Conservation (phyloP, 2,113 vertebrate genomes). For the Entelurus aequoreus region DNA sequence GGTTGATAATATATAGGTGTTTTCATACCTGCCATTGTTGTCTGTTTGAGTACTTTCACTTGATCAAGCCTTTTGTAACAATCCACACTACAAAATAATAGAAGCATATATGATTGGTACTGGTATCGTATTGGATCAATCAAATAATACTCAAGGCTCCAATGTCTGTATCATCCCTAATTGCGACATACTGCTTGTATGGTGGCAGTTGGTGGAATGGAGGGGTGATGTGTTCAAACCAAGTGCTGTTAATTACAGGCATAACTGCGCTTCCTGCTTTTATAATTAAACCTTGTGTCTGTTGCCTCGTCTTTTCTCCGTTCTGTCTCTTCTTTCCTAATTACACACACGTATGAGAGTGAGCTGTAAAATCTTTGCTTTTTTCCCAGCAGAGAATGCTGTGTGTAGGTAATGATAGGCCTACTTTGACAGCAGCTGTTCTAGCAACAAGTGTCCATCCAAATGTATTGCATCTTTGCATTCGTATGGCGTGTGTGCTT, state of each 20-base stretch:
- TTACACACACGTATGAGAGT: conserved; percentile 33
- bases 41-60: no score
- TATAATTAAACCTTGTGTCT: conserved; percentile 41
- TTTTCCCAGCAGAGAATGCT: conserved; percentile 27
- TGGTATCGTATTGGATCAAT: no score
- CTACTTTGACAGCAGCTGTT: conserved; percentile 32
- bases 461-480: background rate
- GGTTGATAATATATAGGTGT: no score
- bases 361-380: conserved; percentile 35
- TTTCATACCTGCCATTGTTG: no score
- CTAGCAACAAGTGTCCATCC: conserved; percentile 7
- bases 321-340: conserved; percentile 38
- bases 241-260: conserved; percentile 47
- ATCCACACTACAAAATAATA: no score
- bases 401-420: conserved; percentile 37
- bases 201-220: conserved; percentile 10
- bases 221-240: conserved; percentile 27
- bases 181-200: no score
- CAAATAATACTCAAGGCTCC: no score
- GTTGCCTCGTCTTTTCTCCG: conserved; percentile 19
- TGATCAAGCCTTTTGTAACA: no score
- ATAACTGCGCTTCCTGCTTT: conserved; percentile 25
- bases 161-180: no score
- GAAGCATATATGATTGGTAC: no score
- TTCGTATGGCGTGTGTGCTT: background rate